phyloP scores from a whole-genome alignment of 2,113 vertebrate genomes.

The Strigops habroptila region DNA sequence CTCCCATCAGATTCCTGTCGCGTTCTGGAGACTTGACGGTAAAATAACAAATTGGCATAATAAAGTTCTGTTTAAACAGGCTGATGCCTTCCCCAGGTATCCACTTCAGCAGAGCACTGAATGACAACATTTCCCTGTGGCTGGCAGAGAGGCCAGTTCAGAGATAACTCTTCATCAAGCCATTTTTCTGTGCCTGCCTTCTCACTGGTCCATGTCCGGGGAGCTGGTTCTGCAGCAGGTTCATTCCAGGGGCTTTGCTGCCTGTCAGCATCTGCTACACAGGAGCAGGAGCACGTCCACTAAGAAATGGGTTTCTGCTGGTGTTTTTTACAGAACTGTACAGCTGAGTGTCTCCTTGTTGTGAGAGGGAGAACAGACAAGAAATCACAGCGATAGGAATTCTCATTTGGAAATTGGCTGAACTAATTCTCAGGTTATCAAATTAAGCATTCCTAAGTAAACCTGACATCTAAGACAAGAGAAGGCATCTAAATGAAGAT shows the following conservation, averaged over 20 bases:
- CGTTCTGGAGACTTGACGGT: not conserved
- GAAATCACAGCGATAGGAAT: not conserved
- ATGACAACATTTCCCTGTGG: not conserved
- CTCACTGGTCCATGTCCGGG: not conserved
- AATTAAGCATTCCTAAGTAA: slow-evolving; percentile 47
- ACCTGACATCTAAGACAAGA: slow-evolving; percentile 36
- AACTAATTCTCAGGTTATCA: slow-evolving; percentile 55
- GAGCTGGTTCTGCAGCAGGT: not conserved
- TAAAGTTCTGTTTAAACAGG: not conserved
- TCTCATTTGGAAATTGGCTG: slow-evolving; percentile 31
- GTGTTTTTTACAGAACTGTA: not conserved
- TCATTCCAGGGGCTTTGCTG: not conserved
- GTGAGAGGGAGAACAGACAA: not conserved
- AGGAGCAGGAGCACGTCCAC: not conserved
- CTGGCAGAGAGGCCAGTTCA: not conserved
- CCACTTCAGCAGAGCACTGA: not conserved
- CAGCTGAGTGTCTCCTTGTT: not conserved
- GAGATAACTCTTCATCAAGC: not conserved
- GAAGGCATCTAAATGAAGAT: slow-evolving; percentile 45
- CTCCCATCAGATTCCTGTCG: not conserved
- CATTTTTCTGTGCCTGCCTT: not conserved
- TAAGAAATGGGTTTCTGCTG: not conserved
- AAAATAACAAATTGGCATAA: not conserved
- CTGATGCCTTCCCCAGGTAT: not conserved
- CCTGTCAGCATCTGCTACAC: not conserved